Conservation (phyloP, 2,113 vertebrate genomes). For the Clarias batrachus region DNA sequence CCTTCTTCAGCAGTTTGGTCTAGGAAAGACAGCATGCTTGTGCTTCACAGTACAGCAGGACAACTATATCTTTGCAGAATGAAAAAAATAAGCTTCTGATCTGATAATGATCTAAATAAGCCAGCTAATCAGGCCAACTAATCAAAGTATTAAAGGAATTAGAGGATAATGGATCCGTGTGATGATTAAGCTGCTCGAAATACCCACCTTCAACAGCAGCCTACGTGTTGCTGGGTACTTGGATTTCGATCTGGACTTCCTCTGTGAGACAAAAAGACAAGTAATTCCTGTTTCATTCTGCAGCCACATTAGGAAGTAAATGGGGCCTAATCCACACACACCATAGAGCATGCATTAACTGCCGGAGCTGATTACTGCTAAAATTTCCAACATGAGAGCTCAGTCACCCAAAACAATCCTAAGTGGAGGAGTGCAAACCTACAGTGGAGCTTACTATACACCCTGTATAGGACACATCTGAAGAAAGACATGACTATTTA, state of each 20-base stretch:
- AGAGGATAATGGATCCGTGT: constrained; percentile 4
- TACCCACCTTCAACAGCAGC: constrained; percentile 61
- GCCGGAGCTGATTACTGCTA: constrained; percentile 37
- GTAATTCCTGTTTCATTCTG: constrained; percentile 26
- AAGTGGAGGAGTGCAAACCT: constrained; percentile 28
- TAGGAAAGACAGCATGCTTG: constrained; percentile 35
- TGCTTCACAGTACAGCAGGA: background rate
- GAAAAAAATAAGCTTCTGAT: background rate
- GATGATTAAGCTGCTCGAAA: background rate
- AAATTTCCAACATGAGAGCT: constrained; percentile 39
- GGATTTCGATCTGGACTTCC: constrained; percentile 47
- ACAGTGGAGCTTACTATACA: constrained; percentile 31
- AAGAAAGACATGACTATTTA: constrained; percentile 8
- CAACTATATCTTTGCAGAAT: background rate
- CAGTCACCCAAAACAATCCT: constrained; percentile 22
- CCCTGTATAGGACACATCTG: constrained; percentile 15
- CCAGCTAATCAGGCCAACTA: background rate
- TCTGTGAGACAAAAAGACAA: constrained; percentile 39
- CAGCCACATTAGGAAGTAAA: constrained; percentile 24
- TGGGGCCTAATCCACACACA: constrained; percentile 34
- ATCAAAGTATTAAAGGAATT: constrained; percentile 15
- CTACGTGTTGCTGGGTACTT: constrained; percentile 61
- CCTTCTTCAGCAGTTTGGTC: constrained; percentile 62
- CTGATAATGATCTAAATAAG: constrained; percentile 10
- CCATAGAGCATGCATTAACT: constrained; percentile 42